Base-by-base conservation (phyloP, 2,888 invertebrate genomes). In the Hypsopygia costalis region DNA sequence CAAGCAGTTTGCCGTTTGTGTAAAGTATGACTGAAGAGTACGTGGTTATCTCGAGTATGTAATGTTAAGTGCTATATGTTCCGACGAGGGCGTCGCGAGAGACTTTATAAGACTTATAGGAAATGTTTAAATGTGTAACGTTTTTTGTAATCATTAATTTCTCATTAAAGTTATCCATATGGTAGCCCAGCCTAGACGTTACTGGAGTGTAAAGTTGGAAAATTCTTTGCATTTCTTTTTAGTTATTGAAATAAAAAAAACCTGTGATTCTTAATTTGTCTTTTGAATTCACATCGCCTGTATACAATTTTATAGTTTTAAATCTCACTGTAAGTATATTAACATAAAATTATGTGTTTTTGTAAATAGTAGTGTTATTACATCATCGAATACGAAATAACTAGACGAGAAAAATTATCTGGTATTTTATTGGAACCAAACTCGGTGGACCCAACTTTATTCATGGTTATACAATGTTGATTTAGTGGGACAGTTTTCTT, bases 81-180 rank as follows among this genome's bases (percentile, higher is more conserved):
- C 69, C 66, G 69, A 68, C 59, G 72, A 62, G 80, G 82, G 77
- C 79, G 81, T 72, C 64, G 65, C 67, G 72, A 81, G 76, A 82
- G 80, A 87, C 81, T 77, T 63, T 76, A 86, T 76, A 87, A 88
- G 87, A 88, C 88, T 88, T 87, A 87, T 85, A 87, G 82, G 74
- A 81, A 83, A 83, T 83, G 80, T 82, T 81, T 82, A 83, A 65
- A 78, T 78, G 77, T 83, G 81, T 87, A 87, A 86, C 75, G 75
- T 81, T 85, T 82, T 86, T 87, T 87, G 83, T 87, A 87, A 85
- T 83, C 82, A 81, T 79, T 82, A 68, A 76, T 82, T 85, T 82
- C 75, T 79, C 75, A 76, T 73, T 69, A 74, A 76, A 78, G 74
- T 79, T 83, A 81, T 82, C 81, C 72, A 69, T 77, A 81, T 69